Percentiles rank a stretch among this genome's conserved stretches.
These are phyloP conservation scores for Catonia carolina DNA, from an alignment of 2,888 invertebrate species.

Conservation along the genomic window DNA sequence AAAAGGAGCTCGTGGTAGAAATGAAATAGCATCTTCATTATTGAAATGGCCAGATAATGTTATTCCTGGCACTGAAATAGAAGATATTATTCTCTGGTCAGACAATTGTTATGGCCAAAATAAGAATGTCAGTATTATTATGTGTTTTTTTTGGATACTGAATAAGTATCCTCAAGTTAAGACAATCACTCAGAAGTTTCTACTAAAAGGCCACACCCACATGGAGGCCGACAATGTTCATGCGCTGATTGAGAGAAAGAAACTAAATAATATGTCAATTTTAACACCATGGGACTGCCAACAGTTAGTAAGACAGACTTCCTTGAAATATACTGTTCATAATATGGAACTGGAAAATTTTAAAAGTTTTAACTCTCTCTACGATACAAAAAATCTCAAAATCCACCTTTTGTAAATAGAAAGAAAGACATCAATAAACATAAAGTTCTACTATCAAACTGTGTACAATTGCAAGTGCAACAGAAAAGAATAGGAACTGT, in stretches of 20 bases:
- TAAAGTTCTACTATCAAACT: slow-evolving; percentile 3
- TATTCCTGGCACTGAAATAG: slow-evolving; percentile 13
- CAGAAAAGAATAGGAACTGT: slow-evolving; percentile 1
- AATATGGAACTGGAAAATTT: slow-evolving; percentile 12
- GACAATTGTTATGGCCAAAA: too few species aligned
- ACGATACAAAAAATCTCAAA: not conserved
- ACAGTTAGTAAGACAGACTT: slow-evolving; percentile 14
- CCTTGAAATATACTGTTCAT: slow-evolving; percentile 14
- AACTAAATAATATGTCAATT: slow-evolving; percentile 5
- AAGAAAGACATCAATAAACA: not conserved
- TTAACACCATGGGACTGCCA: slow-evolving; percentile 15
- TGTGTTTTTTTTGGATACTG: slow-evolving; percentile 12
- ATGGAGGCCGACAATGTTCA: slow-evolving; percentile 16
- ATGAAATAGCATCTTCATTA: too few species aligned
- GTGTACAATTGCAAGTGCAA: slow-evolving; percentile 2
- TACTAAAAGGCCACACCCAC: slow-evolving; percentile 14
- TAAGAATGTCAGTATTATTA: too few species aligned
- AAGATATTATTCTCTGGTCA: slow-evolving; percentile 12
- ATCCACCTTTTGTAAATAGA: not conserved
- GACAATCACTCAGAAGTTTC: not conserved
- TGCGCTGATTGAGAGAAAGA: slow-evolving; percentile 15
- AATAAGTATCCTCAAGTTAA: slow-evolving; percentile 13
- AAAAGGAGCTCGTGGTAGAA: too few species aligned
- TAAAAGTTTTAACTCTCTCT: not conserved
- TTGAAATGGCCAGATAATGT: slow-evolving; percentile 13